Evolutionary conservation across 2,113 vertebrate genomes (phyloP).

Genomic region (Urocitellus parryii): DNA sequence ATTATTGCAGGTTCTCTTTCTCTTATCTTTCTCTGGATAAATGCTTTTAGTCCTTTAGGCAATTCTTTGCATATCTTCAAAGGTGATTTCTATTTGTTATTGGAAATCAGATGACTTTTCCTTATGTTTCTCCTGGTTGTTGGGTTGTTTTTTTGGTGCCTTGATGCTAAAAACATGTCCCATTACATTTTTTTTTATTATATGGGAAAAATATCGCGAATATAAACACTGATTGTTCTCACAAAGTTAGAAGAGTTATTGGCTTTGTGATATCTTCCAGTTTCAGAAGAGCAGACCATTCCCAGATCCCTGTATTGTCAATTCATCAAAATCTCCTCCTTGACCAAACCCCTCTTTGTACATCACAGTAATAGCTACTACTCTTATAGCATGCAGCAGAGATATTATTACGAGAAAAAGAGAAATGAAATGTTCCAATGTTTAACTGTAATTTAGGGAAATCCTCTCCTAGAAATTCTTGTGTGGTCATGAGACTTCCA

Average conservation of each 20-base stretch:
- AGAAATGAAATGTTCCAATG: background rate
- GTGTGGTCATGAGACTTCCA: background rate
- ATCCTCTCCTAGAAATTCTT: background rate
- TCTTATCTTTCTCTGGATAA: background rate
- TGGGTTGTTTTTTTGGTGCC: background rate
- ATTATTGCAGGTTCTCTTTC: background rate
- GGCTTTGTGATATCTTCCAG: background rate
- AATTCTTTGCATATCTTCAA: conserved; percentile 3
- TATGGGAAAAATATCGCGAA: background rate
- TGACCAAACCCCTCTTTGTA: background rate
- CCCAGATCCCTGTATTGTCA: background rate
- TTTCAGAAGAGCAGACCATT: background rate
- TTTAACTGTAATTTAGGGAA: background rate
- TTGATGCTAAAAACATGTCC: background rate
- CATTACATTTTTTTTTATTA: background rate
- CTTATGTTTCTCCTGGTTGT: background rate
- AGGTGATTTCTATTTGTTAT: background rate
- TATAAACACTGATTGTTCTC: background rate
- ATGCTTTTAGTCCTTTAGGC: background rate
- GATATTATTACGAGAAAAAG: background rate
- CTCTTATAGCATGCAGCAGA: background rate
- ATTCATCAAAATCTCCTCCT: background rate
- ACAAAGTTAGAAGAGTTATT: background rate
- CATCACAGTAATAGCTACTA: background rate
- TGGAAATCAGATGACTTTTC: background rate